Evolutionary conservation across 1,140 invertebrate species (phyloP).

Genomic region (Brachionus plicatilis): DNA sequence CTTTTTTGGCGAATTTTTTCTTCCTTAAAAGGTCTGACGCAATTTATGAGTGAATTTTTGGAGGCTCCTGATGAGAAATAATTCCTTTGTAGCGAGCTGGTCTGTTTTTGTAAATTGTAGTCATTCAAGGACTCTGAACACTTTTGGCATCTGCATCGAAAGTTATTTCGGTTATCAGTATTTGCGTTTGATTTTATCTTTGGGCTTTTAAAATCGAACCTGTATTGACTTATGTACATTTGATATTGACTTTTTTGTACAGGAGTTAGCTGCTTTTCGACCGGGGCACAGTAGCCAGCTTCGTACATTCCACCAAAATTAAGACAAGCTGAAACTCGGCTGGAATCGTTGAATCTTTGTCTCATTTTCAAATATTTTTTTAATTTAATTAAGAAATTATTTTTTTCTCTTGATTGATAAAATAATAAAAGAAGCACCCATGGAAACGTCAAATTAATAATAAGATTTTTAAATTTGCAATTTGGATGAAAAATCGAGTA

Average conservation of each 20-base stretch:
- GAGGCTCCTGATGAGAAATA: neutral
- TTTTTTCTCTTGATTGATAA: neutral
- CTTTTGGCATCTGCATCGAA: neutral
- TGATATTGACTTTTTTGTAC: neutral
- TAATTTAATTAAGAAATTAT: neutral
- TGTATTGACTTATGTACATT: conserved; percentile 14
- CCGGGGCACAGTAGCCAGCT: neutral
- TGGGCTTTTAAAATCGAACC: neutral
- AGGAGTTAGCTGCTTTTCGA: neutral
- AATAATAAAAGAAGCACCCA: neutral
- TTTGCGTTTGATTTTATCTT: neutral
- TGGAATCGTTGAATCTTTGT: conserved; percentile 31
- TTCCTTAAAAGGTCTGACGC: neutral
- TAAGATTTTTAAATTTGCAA: too few species aligned
- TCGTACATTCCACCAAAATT: neutral
- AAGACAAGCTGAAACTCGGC: conserved; percentile 11
- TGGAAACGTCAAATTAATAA: neutral
- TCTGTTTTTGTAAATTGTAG: neutral
- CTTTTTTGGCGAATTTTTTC: neutral
- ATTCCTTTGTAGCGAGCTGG: neutral
- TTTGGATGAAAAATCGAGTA: too few species aligned
- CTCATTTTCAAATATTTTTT: neutral
- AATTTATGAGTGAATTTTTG: conserved; percentile 12
- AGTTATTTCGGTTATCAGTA: neutral
- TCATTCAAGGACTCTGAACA: neutral